These are phyloP conservation scores for Micrasema minimum DNA, from an alignment of 1,140 invertebrate genomes.

Conservation along the genomic window DNA sequence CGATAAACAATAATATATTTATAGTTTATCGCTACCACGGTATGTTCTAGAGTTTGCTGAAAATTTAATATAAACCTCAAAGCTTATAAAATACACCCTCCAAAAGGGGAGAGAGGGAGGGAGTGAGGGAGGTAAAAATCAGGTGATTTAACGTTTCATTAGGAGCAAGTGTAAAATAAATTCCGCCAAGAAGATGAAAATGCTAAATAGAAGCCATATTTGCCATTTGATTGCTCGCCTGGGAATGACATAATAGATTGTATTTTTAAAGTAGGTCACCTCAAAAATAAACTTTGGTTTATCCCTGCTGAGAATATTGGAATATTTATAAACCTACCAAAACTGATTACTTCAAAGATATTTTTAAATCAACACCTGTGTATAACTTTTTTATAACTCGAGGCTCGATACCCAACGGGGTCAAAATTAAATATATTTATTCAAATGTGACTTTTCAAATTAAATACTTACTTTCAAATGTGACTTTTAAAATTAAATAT, in stretches of 20 bases:
- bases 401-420: no score
- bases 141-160: slow-evolving; percentile 36
- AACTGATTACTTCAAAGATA: no score
- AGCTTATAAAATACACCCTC: slow-evolving; percentile 28
- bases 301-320: no score
- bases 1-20: slow-evolving; percentile 31
- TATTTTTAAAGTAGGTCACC: slow-evolving; percentile 12
- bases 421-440: no score
- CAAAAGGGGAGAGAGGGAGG: no score
- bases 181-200: slow-evolving; percentile 26
- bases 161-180: slow-evolving; percentile 32
- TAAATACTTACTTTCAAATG: no score
- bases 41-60: not conserved
- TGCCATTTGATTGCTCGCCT: slow-evolving; percentile 25
- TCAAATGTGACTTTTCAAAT: no score
- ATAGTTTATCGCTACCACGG: slow-evolving; percentile 10
- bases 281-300: not conserved
- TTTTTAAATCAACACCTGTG: no score
- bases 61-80: slow-evolving; percentile 30
- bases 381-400: no score
- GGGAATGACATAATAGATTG: slow-evolving; percentile 16
- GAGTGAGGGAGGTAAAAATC: slow-evolving; percentile 12
- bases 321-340: no score
- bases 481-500: no score
- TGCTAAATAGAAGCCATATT: slow-evolving; percentile 34